Conservation (phyloP, 2,797 vertebrate species). For the Lepus oiostolus region DNA sequence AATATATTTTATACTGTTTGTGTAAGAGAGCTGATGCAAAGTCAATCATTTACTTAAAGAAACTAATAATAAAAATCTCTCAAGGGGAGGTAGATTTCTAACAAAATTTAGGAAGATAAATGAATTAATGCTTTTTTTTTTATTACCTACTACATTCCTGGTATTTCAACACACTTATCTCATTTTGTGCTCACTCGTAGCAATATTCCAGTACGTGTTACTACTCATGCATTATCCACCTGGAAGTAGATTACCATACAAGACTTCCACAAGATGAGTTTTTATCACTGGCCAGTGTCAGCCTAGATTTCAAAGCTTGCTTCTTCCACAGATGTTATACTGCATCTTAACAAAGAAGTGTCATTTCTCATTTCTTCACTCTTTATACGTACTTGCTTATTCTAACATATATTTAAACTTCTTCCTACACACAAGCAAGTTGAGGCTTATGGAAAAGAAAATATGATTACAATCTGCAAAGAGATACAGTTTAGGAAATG, state of each 20-base stretch:
- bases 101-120: neutral
- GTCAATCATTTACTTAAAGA: neutral
- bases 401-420: conserved; percentile 22
- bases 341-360: neutral
- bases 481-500: neutral
- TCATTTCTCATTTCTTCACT: neutral
- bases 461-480: neutral
- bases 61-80: neutral
- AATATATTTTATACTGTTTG: neutral
- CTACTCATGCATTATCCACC: neutral
- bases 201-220: neutral
- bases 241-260: neutral
- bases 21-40: neutral
- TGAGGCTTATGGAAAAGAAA: neutral
- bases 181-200: neutral
- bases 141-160: neutral
- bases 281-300: neutral
- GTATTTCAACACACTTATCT: neutral
- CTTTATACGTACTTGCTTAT: neutral
- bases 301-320: neutral
- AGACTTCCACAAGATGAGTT: neutral
- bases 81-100: neutral
- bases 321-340: neutral
- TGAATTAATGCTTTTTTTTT: neutral
- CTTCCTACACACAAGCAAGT: neutral